Evolutionary conservation across 2,797 vertebrate genomes (phyloP).

Genomic region (Pelobates cultripes): DNA sequence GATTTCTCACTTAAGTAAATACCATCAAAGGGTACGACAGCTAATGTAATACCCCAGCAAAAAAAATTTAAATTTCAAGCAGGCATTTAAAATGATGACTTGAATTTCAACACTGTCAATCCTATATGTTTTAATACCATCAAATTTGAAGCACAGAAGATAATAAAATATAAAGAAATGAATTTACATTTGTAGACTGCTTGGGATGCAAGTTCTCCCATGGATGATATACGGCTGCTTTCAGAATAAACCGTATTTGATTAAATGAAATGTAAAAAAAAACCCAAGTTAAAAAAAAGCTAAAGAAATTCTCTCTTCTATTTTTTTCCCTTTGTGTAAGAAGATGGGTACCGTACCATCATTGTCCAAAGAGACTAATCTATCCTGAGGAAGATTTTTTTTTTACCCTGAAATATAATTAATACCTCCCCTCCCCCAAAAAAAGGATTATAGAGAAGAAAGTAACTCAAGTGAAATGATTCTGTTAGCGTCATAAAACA

Average conservation of each 20-base stretch:
- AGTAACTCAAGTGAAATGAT: constrained; percentile 33
- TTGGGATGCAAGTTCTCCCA: constrained; percentile 32
- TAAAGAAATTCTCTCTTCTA: constrained; percentile 28
- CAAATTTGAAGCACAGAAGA: not conserved
- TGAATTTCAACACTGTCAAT: no score
- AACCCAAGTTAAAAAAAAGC: constrained; percentile 12
- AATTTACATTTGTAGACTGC: constrained; percentile 25
- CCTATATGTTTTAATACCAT: not conserved
- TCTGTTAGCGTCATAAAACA: constrained; percentile 49
- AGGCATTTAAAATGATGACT: no score
- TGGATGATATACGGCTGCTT: constrained; percentile 22
- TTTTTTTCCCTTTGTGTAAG: constrained; percentile 19
- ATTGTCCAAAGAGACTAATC: constrained; percentile 42
- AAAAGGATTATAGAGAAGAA: constrained; percentile 33
- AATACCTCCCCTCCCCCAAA: constrained; percentile 20
- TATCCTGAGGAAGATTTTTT: constrained; percentile 16
- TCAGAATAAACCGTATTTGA: constrained; percentile 29
- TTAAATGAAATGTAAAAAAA: constrained; percentile 49
- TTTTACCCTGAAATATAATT: constrained; percentile 30
- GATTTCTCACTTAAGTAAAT: no score
- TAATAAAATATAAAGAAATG: constrained; percentile 27
- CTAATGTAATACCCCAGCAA: no score
- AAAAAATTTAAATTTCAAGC: no score
- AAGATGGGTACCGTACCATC: constrained; percentile 15
- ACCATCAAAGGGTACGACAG: no score